Conservation (phyloP, 2,888 invertebrate species). For the Neocrepidodera transversa region DNA sequence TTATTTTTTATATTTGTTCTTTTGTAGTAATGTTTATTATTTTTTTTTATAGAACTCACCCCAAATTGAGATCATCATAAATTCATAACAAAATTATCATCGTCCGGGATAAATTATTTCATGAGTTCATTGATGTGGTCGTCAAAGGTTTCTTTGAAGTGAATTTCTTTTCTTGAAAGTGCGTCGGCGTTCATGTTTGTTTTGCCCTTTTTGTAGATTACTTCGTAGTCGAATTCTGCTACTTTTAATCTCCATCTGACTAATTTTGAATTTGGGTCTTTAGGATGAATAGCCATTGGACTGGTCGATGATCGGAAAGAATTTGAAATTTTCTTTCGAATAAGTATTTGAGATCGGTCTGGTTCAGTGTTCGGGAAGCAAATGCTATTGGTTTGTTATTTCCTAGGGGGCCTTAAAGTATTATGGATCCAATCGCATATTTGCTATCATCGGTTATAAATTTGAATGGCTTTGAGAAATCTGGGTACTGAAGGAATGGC, state of each 20-base stretch:
- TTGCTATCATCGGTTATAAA: constrained; percentile 50
- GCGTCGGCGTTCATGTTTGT: no score
- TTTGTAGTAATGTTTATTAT: no score
- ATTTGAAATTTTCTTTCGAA: constrained; percentile 52
- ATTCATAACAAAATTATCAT: no score
- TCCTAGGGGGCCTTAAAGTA: constrained; percentile 47
- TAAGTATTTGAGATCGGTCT: constrained; percentile 48
- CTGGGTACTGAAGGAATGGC: constrained; percentile 44
- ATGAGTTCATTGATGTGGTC: no score
- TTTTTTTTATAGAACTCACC: no score
- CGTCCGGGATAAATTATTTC: no score
- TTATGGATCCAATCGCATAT: constrained; percentile 46
- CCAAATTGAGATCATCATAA: no score
- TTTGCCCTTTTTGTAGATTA: constrained; percentile 4
- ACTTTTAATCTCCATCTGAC: constrained; percentile 9
- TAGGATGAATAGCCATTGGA: constrained; percentile 3
- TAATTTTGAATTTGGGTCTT: constrained; percentile 4
- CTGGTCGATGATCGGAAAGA: constrained; percentile 47
- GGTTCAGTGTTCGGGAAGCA: constrained; percentile 46
- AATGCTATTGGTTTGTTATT: constrained; percentile 50
- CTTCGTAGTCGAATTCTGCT: constrained; percentile 2
- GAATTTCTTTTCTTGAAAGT: constrained; percentile 3
- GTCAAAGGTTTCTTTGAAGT: constrained; percentile 7
- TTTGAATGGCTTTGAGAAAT: constrained; percentile 46
- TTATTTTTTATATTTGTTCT: no score